phyloP scores from a whole-genome alignment of 2,113 vertebrate species.

The Eretmochelys imbricata region DNA sequence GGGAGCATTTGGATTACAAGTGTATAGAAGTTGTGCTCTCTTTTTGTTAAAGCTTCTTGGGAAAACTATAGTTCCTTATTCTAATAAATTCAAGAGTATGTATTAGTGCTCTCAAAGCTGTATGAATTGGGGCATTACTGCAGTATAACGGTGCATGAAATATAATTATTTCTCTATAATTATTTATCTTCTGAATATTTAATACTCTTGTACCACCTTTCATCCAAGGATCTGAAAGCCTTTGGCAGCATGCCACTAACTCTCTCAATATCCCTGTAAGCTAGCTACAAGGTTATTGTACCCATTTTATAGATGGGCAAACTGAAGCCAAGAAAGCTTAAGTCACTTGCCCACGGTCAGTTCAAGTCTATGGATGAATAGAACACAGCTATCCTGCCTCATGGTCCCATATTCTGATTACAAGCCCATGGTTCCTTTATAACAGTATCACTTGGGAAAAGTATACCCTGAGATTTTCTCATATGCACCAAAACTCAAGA shows the following conservation, averaged over 20 bases:
- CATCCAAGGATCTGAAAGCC: background rate
- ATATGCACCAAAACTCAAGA: background rate
- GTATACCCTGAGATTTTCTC: background rate
- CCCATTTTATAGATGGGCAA: background rate
- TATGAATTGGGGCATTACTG: background rate
- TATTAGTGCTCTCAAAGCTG: rapidly evolving
- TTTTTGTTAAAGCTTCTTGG: background rate
- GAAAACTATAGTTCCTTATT: constrained; percentile 12
- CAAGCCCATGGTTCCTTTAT: background rate
- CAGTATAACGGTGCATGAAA: background rate
- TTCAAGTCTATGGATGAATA: background rate
- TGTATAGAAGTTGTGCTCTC: constrained; percentile 17
- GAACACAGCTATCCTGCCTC: background rate
- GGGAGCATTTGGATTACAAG: constrained; percentile 59
- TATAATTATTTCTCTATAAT: background rate
- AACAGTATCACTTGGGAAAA: rapidly evolving
- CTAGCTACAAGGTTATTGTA: background rate
- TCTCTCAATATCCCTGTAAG: background rate
- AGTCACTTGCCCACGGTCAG: background rate
- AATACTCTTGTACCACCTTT: background rate
- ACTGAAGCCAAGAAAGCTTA: rapidly evolving
- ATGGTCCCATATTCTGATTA: background rate
- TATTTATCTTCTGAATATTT: background rate
- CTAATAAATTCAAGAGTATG: background rate
- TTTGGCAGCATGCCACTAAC: background rate